These are phyloP conservation scores for Agrotis puta DNA, from an alignment of 2,888 invertebrate species.

Conservation along the genomic window DNA sequence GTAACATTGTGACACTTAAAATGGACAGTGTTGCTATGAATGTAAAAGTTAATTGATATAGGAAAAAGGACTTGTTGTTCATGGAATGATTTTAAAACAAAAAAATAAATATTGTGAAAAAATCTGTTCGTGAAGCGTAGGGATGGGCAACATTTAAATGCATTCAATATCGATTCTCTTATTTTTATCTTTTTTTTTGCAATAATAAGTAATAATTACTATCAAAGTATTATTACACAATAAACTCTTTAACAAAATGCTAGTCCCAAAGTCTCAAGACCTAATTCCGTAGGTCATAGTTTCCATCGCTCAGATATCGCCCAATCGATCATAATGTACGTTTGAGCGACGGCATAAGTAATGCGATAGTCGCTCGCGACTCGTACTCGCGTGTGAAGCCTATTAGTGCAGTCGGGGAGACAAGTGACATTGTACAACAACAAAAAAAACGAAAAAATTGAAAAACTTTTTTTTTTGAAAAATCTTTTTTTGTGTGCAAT, in stretches of 20 bases:
- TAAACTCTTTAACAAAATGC: conserved; percentile 1
- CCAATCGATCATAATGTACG: conserved; percentile 63
- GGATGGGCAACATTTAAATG: background rate
- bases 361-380: conserved; percentile 48
- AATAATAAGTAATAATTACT: too few relatives aligned
- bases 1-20: conserved; percentile 29
- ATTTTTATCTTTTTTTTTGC: background rate
- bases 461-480: background rate
- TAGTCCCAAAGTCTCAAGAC: conserved; percentile 5
- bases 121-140: background rate
- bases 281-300: conserved; percentile 51
- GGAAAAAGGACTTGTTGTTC: background rate
- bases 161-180: background rate
- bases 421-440: conserved; percentile 19
- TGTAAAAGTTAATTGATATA: background rate
- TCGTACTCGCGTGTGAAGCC: conserved; percentile 56
- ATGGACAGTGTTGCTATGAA: conserved; percentile 17
- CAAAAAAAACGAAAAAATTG: background rate
- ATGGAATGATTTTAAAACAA: background rate
- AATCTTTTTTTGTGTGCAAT: too few relatives aligned
- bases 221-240: too few relatives aligned
- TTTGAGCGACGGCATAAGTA: conserved; percentile 55
- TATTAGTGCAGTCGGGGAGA: conserved; percentile 35
- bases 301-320: conserved; percentile 62
- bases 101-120: too few relatives aligned